Percentiles rank a stretch among this genome's conserved stretches.
Conservation (phyloP, 2,888 invertebrate species). For the Amphipyra berbera region DNA sequence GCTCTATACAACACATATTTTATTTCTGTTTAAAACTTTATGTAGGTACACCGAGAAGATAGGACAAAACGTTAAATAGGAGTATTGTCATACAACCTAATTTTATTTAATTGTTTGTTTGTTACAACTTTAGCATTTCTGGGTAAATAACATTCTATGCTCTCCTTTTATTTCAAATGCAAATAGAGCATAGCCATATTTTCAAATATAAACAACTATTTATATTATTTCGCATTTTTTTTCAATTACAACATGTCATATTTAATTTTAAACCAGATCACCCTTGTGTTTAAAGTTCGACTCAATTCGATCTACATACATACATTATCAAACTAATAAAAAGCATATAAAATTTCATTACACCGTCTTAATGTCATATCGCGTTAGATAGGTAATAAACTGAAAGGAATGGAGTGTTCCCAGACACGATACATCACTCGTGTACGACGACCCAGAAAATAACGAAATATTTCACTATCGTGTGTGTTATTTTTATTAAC, state of each 20-base stretch:
- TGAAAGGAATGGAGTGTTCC: slow-evolving; percentile 24
- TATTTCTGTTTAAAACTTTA: too few species aligned
- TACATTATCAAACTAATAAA: slow-evolving; percentile 26
- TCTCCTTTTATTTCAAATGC: too few species aligned
- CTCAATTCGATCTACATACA: slow-evolving; percentile 8
- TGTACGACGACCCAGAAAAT: slow-evolving; percentile 11
- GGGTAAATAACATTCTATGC: too few species aligned
- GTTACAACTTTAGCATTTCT: too few species aligned
- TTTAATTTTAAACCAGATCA: background rate
- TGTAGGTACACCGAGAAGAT: too few species aligned
- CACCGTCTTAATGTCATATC: slow-evolving; percentile 18
- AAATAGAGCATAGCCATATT: too few species aligned
- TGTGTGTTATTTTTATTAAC: slow-evolving; percentile 17
- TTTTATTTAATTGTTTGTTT: background rate
- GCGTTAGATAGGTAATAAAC: slow-evolving; percentile 37
- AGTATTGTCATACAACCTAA: too few species aligned
- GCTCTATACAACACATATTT: too few species aligned
- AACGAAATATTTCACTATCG: slow-evolving; percentile 12
- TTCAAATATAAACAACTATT: background rate
- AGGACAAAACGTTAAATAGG: too few species aligned
- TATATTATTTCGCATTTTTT: background rate
- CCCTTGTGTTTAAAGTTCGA: background rate
- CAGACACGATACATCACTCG: slow-evolving; percentile 23
- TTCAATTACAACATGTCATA: background rate
- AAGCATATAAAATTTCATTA: slow-evolving; percentile 38